These are phyloP conservation scores for Pachliopta kotzebuea DNA, from an alignment of 2,888 invertebrate species.

Conservation along the genomic window DNA sequence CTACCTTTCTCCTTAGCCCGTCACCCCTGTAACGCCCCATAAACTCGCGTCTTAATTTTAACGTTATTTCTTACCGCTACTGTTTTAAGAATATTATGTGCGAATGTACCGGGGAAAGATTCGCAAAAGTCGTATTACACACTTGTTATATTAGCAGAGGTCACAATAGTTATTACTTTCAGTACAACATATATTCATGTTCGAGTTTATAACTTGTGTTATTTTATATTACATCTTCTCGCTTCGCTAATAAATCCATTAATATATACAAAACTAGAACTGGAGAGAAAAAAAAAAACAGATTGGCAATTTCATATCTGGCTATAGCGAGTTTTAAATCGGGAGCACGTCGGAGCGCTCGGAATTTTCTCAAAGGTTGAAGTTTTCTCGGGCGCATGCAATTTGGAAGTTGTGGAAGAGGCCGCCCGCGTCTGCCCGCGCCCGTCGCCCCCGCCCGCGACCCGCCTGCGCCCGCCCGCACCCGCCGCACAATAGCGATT, in stretches of 20 bases:
- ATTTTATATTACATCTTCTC: no score
- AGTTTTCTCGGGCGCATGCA: conserved; percentile 68
- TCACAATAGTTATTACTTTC: no score
- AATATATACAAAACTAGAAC: conserved; percentile 25
- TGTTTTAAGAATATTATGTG: conserved; percentile 78
- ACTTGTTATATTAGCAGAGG: conserved; percentile 15
- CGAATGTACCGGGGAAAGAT: conserved; percentile 71
- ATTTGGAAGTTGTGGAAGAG: conserved; percentile 66
- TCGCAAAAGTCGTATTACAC: conserved; percentile 53
- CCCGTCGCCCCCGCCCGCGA: conserved; percentile 40
- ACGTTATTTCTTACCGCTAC: conserved; percentile 78
- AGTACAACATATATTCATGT: no score
- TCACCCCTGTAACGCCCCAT: conserved; percentile 76
- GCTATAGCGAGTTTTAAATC: conserved; percentile 62
- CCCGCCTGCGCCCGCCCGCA: conserved; percentile 40
- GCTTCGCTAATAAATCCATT: no score
- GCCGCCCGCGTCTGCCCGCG: conserved; percentile 39
- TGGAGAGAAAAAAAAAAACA: conserved; percentile 51
- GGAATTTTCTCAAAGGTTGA: conserved; percentile 70
- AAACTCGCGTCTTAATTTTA: conserved; percentile 80
- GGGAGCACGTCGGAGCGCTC: conserved; percentile 58
- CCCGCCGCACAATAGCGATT: conserved; percentile 64
- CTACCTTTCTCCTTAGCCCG: conserved; percentile 49
- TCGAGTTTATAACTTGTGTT: no score
- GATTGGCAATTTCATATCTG: conserved; percentile 63